Percentiles rank a stretch among this genome's conserved stretches.
phyloP scores from a whole-genome alignment of 1,140 invertebrate species.

The Saccostrea cuccullata region DNA sequence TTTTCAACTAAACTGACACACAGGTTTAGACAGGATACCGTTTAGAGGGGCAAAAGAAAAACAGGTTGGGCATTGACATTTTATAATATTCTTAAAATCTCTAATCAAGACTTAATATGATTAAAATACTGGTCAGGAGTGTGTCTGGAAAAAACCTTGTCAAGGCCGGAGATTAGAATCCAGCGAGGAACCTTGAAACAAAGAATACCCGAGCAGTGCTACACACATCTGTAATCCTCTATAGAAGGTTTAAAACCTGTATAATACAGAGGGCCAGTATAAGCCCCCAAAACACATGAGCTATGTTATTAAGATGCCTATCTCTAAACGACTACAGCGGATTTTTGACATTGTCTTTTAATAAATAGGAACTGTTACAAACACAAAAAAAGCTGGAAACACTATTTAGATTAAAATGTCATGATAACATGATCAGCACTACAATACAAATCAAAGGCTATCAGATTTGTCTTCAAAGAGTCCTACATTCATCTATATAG shows the following conservation, averaged over 20 bases:
- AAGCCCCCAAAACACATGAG: too few relatives aligned
- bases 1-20: not conserved
- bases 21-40: not conserved
- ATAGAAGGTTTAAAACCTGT: too few relatives aligned
- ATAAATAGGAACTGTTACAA: constrained; percentile 26
- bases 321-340: constrained; percentile 1
- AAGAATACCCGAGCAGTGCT: not conserved
- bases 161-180: constrained; percentile 7
- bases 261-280: too few relatives aligned
- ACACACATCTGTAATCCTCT: too few relatives aligned
- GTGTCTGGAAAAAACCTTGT: not conserved
- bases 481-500: not conserved
- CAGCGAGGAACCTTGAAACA: not conserved
- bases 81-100: not conserved
- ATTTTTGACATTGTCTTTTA: constrained; percentile 16
- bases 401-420: not conserved
- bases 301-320: not conserved
- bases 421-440: not conserved
- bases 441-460: not conserved
- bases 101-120: constrained; percentile 1
- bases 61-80: not conserved
- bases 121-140: constrained; percentile 24
- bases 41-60: constrained; percentile 6
- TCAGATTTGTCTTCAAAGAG: constrained; percentile 16
- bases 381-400: not conserved